Conservation (phyloP, 2,888 invertebrate genomes). For the Zaprionus obscuricornis region DNA sequence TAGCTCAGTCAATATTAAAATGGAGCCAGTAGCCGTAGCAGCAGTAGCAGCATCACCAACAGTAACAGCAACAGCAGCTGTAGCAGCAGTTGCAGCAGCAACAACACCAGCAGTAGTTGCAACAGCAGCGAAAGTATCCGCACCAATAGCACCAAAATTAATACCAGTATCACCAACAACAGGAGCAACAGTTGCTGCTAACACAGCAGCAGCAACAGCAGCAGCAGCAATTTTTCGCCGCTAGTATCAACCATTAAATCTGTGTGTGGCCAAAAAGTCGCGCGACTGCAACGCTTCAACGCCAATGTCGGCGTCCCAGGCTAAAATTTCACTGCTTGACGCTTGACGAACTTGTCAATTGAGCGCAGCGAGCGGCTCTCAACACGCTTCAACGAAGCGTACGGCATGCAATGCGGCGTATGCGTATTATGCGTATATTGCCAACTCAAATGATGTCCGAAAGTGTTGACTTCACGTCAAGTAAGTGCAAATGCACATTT, state of each 20-base stretch:
- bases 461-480: too few relatives aligned
- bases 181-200: neutral
- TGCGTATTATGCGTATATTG: slow-evolving; percentile 71
- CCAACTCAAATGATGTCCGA: slow-evolving; percentile 58
- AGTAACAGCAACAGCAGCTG: neutral
- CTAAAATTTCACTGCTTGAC: slow-evolving; percentile 50
- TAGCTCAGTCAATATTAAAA: slow-evolving; percentile 27
- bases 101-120: slow-evolving; percentile 12
- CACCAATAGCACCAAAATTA: too few relatives aligned
- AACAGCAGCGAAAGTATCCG: too few relatives aligned
- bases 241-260: slow-evolving; percentile 86
- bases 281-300: slow-evolving; percentile 57
- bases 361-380: slow-evolving; percentile 68
- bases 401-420: slow-evolving; percentile 64
- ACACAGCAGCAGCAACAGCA: slow-evolving; percentile 9
- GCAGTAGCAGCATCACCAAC: slow-evolving; percentile 39
- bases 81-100: slow-evolving; percentile 32
- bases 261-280: slow-evolving; percentile 85
- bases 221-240: slow-evolving; percentile 32
- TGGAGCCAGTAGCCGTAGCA: slow-evolving; percentile 37
- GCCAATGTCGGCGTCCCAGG: slow-evolving; percentile 45
- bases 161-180: slow-evolving; percentile 63
- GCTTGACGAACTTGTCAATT: slow-evolving; percentile 71
- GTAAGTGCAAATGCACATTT: too few relatives aligned
- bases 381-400: slow-evolving; percentile 76